Evolutionary conservation across 2,888 invertebrate genomes (phyloP), one percentile per base, ranked within the genome.

Genomic region (Tipula helvola): DNA sequence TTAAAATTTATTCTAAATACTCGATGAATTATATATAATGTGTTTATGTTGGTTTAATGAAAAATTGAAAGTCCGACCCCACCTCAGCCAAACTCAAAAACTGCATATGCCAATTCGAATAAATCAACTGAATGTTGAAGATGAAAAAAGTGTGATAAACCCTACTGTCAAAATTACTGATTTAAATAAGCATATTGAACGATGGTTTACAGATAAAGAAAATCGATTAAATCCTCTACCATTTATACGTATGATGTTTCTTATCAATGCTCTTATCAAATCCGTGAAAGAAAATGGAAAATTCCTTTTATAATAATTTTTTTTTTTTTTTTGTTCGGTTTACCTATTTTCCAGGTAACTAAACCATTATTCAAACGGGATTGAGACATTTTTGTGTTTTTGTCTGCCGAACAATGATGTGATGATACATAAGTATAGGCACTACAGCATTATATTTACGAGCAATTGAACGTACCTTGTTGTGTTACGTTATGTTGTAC

Each of bases 321-420:
- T 16, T 57, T 71, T 28, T 28, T 16, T 57, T 71, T 28, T 28
- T 12, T 71, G 10, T 71, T 28, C 71, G 8, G 57, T 71, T 10
- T 71, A 71, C 71, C 71, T 71, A 71, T 71, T 71, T 71, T 71
- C 71, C 71, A 71, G 71, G 71, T 71, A 71, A 71, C 71, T 71
- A 28, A 71, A 71, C 71, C 71, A 71, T 71, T 71, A 71, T 71
- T 71, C 71, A 71, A 71, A 71, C 71, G 71, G 71, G 28, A 71
- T 71, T 71, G 71, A 71, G 28, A 71, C 71, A 71, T 71, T 71
- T 57, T 71, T 52, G n/a, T 52, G 52, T 52, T n/a, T 52, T n/a
- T 71, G 71, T 71, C 10, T 28, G 12, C 71, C 71, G 71, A 71
- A 71, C 71, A 71, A 71, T 71, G 71, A 71, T 71, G 71, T 71